Base-by-base conservation (phyloP, 2,113 vertebrate species). In the Pseudopodoces humilis region DNA sequence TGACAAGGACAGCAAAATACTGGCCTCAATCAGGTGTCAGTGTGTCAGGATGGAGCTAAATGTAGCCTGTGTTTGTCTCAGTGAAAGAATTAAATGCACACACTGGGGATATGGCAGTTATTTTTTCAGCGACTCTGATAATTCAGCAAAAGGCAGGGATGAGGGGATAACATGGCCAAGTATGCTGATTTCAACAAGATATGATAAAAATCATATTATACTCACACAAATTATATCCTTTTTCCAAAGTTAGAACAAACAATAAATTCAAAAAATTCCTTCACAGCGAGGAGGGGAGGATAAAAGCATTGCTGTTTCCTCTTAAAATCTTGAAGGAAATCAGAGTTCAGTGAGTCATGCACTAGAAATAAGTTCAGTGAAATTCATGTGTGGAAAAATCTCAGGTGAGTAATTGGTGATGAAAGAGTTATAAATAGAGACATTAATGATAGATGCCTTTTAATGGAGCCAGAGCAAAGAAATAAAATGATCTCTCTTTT, bases 311-410 rank as follows among this genome's bases (percentile, higher is more conserved):
- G 67, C 31, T 62, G 10, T 77, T 96, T 94, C 89, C 56, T 92
- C 74, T 95, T 86, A 46, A n/a, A 91, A 53, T 88, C 79, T 92
- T 85, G 35, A 90, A 94, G 77, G 86, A 91, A 87, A 89, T 78
- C 37, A 46, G 71, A 80, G 81, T 80, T 95, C 46, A 55, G 67
- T 91, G 90, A 96, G 68, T 94, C 93, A 91, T 46, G 49, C 33
- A 25, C 41, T 85, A 89, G 62, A 88, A 91, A 68, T 62, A 33
- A 83, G 55, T n/a, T 87, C 39, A 83, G 50, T 78, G 53, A 90
- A 93, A 83, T 65, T 77, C 13, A 43, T 8, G 9, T 47, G 33
- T 39, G 35, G 52, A 86, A 83, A 71, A 93, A 90, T 84, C 62
- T 94, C 69, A 63, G 58, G 50, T 4, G 0, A 88, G 31, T 86